A percentile compares a stretch with the other conserved stretches of the same genome.
Evolutionary conservation across 2,797 vertebrate genomes (phyloP).

Genomic region (Zalophus californianus): DNA sequence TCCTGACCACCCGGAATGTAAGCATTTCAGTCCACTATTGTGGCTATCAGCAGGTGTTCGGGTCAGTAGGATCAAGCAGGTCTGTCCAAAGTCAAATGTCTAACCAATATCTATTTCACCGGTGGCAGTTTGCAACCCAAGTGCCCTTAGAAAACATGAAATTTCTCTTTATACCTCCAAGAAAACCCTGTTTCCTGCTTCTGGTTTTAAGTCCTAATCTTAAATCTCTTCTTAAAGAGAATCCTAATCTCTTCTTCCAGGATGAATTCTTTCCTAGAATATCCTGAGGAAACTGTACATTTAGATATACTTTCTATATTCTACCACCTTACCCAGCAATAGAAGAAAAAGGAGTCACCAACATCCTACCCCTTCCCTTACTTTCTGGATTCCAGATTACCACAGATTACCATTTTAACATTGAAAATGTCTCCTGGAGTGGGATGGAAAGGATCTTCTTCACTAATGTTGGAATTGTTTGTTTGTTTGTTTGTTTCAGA

Average conservation of each 20-base stretch:
- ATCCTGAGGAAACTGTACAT: not conserved
- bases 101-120: not conserved
- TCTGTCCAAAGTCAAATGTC: not conserved
- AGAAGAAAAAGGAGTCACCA: not conserved
- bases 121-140: not conserved
- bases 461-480: not conserved
- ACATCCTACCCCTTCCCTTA: not conserved
- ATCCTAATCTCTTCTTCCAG: not conserved
- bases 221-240: not conserved
- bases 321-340: not conserved
- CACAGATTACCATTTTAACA: not conserved
- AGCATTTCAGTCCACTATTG: accelerated
- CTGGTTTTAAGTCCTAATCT: not conserved
- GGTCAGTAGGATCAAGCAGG: not conserved
- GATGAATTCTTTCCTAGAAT: not conserved
- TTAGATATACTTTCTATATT: not conserved
- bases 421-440: not conserved
- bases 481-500: not conserved
- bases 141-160: not conserved
- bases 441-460: not conserved
- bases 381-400: not conserved
- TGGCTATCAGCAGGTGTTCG: no score
- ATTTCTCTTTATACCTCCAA: not conserved
- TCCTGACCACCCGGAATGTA: not conserved
- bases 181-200: not conserved